Evolutionary conservation across 1,140 invertebrate genomes (phyloP).

Genomic region (Schlechtendalia chinensis): DNA sequence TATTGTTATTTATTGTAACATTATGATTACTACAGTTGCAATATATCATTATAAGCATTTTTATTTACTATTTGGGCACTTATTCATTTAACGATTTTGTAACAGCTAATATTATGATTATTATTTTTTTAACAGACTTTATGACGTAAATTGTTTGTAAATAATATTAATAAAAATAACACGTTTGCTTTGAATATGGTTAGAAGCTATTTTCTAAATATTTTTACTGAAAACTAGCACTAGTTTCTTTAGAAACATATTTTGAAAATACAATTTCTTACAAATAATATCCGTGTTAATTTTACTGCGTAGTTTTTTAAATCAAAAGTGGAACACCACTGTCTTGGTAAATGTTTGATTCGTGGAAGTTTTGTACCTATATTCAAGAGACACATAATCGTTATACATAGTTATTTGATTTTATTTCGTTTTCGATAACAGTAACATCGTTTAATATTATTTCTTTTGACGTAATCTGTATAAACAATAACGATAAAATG

Average conservation of each 20-base stretch:
- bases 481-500: conserved; percentile 17
- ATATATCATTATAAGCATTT: neutral
- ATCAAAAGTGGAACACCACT: neutral
- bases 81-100: neutral
- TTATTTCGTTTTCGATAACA: neutral
- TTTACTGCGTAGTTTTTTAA: neutral
- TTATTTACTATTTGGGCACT: neutral
- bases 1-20: neutral
- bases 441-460: neutral
- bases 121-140: neutral
- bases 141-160: neutral
- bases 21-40: neutral
- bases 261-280: conserved; percentile 17
- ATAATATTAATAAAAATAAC: neutral
- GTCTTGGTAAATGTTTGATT: conserved; percentile 5
- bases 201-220: neutral
- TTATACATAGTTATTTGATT: neutral
- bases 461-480: neutral
- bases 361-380: neutral
- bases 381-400: neutral
- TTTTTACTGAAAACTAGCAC: neutral
- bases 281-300: neutral
- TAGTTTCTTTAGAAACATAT: neutral
- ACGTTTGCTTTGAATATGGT: neutral
- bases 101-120: neutral